Conservation (phyloP, 2,888 invertebrate species). For the Agrochola lychnidis region DNA sequence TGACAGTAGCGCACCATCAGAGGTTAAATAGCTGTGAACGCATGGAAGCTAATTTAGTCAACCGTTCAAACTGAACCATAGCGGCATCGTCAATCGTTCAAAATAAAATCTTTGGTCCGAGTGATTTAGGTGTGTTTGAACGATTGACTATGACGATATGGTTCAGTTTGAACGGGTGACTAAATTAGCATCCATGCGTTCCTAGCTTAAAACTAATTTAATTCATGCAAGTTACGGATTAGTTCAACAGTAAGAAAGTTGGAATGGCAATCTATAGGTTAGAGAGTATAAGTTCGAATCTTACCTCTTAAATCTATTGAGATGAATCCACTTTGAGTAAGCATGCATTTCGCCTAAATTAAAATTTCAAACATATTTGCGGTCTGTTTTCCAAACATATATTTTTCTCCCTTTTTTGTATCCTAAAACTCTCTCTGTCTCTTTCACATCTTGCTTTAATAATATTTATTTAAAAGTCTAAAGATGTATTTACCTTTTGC, state of each 20-base stretch:
- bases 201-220: not conserved
- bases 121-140: not conserved
- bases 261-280: not conserved
- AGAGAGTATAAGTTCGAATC: constrained; percentile 1
- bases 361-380: not conserved
- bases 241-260: constrained; percentile 35
- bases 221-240: constrained; percentile 15
- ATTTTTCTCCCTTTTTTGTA: not conserved
- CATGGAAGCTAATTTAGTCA: no score
- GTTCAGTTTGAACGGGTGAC: not conserved
- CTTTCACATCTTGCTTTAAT: not conserved
- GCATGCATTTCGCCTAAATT: not conserved
- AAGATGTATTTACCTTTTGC: constrained; percentile 16
- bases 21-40: no score
- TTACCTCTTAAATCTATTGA: constrained; percentile 19
- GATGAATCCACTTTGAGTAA: not conserved
- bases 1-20: no score
- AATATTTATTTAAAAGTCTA: not conserved
- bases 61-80: no score
- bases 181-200: not conserved
- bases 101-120: not conserved
- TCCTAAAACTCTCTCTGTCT: not conserved
- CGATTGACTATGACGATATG: not conserved
- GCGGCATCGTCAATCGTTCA: not conserved
- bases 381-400: not conserved